Conservation (phyloP, 2,888 invertebrate species). For the Phoronis australis region DNA sequence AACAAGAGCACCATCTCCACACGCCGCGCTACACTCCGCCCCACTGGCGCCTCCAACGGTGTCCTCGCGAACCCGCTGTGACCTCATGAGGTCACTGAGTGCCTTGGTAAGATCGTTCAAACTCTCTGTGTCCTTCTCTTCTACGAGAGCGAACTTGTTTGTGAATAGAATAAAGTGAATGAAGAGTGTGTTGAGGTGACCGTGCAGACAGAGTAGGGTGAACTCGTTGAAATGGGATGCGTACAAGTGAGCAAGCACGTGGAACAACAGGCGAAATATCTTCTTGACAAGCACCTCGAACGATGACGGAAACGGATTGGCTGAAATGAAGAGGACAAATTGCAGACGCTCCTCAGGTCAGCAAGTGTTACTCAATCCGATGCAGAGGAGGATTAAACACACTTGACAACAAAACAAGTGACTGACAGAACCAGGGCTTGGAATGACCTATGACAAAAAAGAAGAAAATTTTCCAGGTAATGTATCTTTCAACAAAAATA, state of each 20-base stretch:
- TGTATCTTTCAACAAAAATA: too few relatives aligned
- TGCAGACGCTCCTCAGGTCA: too few relatives aligned
- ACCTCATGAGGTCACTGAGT: too few relatives aligned
- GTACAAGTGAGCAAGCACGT: slow-evolving; percentile 96
- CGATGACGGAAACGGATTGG: slow-evolving; percentile 87
- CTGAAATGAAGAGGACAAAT: slow-evolving; percentile 57
- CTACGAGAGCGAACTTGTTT: slow-evolving; percentile 84
- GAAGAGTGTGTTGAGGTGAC: slow-evolving; percentile 95
- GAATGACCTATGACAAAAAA: too few relatives aligned
- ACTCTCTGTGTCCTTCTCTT: slow-evolving; percentile 92
- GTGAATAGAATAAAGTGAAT: slow-evolving; percentile 85
- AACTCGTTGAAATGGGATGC: slow-evolving; percentile 96
- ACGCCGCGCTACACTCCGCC: too few relatives aligned
- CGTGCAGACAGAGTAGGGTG: slow-evolving; percentile 85
- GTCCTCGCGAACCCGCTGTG: too few relatives aligned
- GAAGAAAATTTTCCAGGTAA: too few relatives aligned
- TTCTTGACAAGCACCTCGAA: slow-evolving; percentile 94
- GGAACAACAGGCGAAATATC: slow-evolving; percentile 92
- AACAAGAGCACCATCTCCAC: too few relatives aligned
- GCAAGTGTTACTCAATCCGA: too few relatives aligned
- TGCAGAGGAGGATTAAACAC: too few relatives aligned
- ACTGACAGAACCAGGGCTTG: too few relatives aligned
- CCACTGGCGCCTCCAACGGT: too few relatives aligned
- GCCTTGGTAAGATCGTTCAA: slow-evolving; percentile 88
- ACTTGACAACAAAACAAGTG: neutral